Conservation (phyloP, 2,113 vertebrate species). For the Eptesicus fuscus region DNA sequence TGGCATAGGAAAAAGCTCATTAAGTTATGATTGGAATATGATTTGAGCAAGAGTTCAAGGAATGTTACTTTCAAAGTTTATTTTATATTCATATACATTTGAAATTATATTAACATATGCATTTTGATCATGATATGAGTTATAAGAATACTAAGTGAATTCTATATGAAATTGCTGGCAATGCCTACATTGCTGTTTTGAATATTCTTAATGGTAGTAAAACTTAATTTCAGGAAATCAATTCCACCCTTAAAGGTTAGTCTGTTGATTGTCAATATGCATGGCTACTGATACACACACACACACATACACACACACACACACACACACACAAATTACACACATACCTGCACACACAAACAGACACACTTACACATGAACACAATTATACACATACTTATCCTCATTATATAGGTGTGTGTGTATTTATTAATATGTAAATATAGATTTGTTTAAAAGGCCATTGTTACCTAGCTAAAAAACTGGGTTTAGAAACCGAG, state of each 20-base stretch:
- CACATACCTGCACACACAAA: fast-evolving
- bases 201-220: neutral
- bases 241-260: neutral
- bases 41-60: neutral
- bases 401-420: neutral
- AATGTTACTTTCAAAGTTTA: neutral
- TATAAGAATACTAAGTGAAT: neutral
- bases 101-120: neutral
- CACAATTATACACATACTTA: fast-evolving
- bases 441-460: neutral
- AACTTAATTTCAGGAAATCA: neutral
- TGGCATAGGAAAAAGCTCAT: neutral
- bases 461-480: neutral
- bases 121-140: neutral
- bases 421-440: neutral
- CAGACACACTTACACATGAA: neutral
- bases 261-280: neutral
- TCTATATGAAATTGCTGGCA: neutral
- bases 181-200: neutral
- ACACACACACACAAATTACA: neutral
- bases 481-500: neutral
- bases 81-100: neutral
- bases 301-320: neutral
- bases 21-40: neutral
- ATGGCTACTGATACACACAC: neutral